Conservation (phyloP, 2,113 vertebrate species). For the Eptatretus burgeri region DNA sequence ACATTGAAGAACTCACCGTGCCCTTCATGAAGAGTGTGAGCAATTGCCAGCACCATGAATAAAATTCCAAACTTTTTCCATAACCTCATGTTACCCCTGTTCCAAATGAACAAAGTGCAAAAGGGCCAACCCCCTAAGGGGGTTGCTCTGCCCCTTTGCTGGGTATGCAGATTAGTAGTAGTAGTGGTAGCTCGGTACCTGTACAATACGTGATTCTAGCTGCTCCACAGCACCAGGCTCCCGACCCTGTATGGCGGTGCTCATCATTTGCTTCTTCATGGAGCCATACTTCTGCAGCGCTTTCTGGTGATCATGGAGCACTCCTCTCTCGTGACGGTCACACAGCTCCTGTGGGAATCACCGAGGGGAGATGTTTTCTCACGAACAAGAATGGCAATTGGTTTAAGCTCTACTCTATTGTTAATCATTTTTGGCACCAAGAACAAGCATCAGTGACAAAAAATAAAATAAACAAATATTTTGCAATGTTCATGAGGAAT, state of each 20-base stretch:
- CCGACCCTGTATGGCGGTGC: slow-evolving; percentile 36
- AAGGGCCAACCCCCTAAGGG: neutral
- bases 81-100: neutral
- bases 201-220: slow-evolving; percentile 64
- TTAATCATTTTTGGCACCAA: no score
- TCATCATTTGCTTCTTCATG: slow-evolving; percentile 81
- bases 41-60: no score
- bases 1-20: no score
- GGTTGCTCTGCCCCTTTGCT: no score
- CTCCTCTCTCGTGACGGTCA: slow-evolving; percentile 67
- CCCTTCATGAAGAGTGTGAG: no score
- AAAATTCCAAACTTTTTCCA: neutral
- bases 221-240: slow-evolving; percentile 55
- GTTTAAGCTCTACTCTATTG: neutral
- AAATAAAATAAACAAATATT: neutral
- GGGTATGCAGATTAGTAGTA: no score
- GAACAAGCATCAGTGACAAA: neutral
- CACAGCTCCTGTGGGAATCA: slow-evolving; percentile 39
- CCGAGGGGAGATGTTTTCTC: neutral
- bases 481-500: neutral
- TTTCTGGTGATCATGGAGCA: slow-evolving; percentile 73
- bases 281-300: slow-evolving; percentile 60
- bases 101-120: neutral
- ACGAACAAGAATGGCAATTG: slow-evolving; percentile 6
- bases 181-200: slow-evolving; percentile 21